phyloP scores from a whole-genome alignment of 2,888 invertebrate genomes.

The Isoperla grammatica region DNA sequence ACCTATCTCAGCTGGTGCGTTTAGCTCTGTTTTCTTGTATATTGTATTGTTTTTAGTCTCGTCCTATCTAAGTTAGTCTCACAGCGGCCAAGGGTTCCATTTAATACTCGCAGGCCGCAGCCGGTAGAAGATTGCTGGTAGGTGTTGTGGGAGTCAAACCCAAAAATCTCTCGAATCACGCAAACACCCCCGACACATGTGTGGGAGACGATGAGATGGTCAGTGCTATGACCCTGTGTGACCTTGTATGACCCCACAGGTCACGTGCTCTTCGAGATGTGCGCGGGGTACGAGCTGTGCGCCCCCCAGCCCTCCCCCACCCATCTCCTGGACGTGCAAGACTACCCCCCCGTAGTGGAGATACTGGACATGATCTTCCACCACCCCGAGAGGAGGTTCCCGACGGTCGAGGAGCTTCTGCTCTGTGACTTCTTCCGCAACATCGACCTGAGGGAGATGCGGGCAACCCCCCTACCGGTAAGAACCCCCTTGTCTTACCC shows the following conservation, averaged over 20 bases:
- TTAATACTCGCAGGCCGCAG: no score
- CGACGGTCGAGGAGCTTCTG: conserved; percentile 72
- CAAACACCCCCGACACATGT: no score
- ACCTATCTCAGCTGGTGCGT: no score
- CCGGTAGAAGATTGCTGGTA: no score
- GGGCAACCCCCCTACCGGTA: conserved; percentile 73
- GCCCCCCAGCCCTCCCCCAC: conserved; percentile 67
- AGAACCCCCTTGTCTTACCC: conserved; percentile 36
- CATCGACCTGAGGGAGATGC: conserved; percentile 82
- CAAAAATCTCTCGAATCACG: no score
- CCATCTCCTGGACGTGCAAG: conserved; percentile 63
- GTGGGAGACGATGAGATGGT: no score
- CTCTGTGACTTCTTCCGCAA: conserved; percentile 80
- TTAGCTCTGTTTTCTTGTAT: no score
- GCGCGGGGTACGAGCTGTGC: conserved; percentile 75
- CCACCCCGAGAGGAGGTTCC: conserved; percentile 58
- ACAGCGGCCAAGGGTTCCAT: no score
- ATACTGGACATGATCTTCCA: conserved; percentile 74
- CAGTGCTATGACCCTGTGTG: no score
- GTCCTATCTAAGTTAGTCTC: no score
- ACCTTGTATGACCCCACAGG: conserved; percentile 41
- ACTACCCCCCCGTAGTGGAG: conserved; percentile 71
- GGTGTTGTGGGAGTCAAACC: no score
- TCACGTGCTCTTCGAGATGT: conserved; percentile 87
- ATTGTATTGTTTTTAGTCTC: no score